Evolutionary conservation across 2,113 vertebrate genomes (phyloP).

Genomic region (Bambusicola thoracicus): DNA sequence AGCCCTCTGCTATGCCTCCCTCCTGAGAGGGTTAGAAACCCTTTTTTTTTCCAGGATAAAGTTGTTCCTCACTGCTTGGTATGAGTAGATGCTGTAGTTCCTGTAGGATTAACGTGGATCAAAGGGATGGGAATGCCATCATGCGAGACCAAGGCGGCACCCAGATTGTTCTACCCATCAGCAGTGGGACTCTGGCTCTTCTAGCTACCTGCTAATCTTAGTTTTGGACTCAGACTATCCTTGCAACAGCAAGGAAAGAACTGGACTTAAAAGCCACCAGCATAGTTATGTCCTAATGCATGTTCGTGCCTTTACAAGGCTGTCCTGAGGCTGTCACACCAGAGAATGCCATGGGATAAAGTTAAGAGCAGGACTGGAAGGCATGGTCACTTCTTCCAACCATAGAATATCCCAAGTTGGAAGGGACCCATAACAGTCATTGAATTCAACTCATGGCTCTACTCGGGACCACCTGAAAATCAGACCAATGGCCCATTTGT

Average conservation of each 20-base stretch:
- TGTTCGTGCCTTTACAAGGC: not conserved
- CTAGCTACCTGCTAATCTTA: not conserved
- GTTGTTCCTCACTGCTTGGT: not conserved
- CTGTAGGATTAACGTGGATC: not conserved
- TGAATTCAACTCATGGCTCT: too few species aligned
- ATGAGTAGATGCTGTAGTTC: not conserved
- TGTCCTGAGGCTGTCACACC: not conserved
- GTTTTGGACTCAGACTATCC: not conserved
- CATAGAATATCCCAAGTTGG: not conserved
- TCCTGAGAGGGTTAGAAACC: not conserved
- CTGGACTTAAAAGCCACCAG: not conserved
- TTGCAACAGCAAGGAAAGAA: not conserved
- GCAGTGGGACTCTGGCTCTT: not conserved
- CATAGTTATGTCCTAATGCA: not conserved
- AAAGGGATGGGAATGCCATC: not conserved
- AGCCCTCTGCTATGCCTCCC: slow-evolving; percentile 6
- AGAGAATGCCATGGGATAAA: not conserved
- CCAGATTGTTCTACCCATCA: not conserved
- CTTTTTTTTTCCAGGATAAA: not conserved
- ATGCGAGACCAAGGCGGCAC: not conserved
- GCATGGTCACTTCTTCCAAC: not conserved
- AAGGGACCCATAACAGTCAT: too few species aligned
- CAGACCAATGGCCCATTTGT: not conserved
- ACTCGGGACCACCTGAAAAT: too few species aligned
- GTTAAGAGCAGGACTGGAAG: not conserved